Conservation (phyloP, 2,797 vertebrate species). For the Triplophysa yarkandensis region DNA sequence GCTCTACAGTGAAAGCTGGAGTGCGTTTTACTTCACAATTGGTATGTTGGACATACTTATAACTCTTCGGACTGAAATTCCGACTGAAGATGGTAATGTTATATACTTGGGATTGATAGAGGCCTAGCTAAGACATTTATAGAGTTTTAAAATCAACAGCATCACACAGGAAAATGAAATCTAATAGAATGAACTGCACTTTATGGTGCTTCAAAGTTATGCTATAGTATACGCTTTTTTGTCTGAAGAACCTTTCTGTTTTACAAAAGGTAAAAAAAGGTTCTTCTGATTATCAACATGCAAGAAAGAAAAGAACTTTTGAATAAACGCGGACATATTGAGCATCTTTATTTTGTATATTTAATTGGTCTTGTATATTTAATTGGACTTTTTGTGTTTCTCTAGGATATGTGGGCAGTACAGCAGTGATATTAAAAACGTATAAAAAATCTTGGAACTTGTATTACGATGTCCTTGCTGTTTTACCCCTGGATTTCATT, state of each 20-base stretch:
- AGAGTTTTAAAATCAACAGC: neutral
- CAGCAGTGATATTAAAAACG: slow-evolving; percentile 29
- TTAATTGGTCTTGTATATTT: too few relatives aligned
- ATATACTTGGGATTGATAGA: too few relatives aligned
- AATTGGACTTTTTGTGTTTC: neutral
- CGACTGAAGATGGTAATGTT: slow-evolving; percentile 49
- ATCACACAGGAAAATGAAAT: neutral
- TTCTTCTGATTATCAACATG: too few relatives aligned
- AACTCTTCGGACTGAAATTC: slow-evolving; percentile 40
- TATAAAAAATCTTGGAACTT: slow-evolving; percentile 46
- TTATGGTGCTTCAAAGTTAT: too few relatives aligned
- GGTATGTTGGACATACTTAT: slow-evolving; percentile 40
- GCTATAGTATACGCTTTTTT: too few relatives aligned
- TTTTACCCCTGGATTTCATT: slow-evolving; percentile 46
- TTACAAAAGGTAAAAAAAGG: too few relatives aligned
- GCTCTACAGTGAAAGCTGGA: slow-evolving; percentile 6
- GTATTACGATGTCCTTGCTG: slow-evolving; percentile 47
- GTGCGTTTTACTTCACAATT: neutral
- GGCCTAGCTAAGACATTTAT: neutral
- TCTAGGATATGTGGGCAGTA: slow-evolving; percentile 39
- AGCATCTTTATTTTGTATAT: too few relatives aligned
- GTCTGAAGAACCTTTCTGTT: too few relatives aligned
- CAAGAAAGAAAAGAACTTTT: too few relatives aligned
- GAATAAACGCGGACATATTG: too few relatives aligned
- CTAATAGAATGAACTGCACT: neutral